Evolutionary conservation across 1,140 invertebrate species (phyloP).

Genomic region (Cheumatopsyche charites): DNA sequence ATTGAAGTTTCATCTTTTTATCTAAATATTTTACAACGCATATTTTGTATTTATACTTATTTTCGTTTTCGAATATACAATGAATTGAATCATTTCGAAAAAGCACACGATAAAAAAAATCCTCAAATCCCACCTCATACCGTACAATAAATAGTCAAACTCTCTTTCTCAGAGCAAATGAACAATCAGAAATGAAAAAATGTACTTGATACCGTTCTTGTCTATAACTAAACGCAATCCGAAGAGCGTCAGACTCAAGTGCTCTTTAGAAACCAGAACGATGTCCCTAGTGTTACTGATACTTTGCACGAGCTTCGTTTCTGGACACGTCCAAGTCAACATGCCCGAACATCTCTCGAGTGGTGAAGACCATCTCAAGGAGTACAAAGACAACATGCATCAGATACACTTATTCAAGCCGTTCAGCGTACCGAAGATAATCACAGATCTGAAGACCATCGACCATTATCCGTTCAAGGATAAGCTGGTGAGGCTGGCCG

Average conservation of each 20-base stretch:
- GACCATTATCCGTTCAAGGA: conserved; percentile 51
- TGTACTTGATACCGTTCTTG: no score
- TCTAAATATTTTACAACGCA: no score
- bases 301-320: not conserved
- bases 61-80: no score
- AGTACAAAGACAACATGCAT: not conserved
- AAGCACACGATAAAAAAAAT: no score
- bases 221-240: conserved; percentile 41
- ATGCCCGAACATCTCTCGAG: not conserved
- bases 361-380: not conserved
- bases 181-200: no score
- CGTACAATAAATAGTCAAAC: not conserved
- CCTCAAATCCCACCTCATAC: no score
- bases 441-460: conserved; percentile 54
- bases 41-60: no score
- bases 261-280: not conserved
- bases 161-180: no score
- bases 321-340: not conserved
- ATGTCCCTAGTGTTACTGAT: not conserved
- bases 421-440: conserved; percentile 56
- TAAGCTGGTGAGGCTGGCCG: conserved; percentile 66
- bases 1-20: no score
- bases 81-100: no score
- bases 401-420: conserved; percentile 41
- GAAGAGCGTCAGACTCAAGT: conserved; percentile 44